A percentile compares a stretch with the other conserved stretches of the same genome.
These are phyloP conservation scores for Ctenoplectra terminalis DNA, from an alignment of 1,140 invertebrate species.

Conservation along the genomic window DNA sequence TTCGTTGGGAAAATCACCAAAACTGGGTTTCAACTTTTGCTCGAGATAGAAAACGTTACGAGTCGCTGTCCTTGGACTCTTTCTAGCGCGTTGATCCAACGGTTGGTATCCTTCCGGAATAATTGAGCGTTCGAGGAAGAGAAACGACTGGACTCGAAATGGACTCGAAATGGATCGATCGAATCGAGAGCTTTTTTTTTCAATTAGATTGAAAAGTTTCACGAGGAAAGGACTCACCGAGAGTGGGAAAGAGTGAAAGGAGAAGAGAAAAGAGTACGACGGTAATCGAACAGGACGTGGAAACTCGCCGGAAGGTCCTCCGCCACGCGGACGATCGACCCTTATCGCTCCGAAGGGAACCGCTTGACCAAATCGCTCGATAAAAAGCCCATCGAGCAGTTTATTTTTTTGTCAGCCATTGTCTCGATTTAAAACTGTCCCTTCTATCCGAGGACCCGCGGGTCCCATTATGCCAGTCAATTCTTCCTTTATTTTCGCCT, in stretches of 20 bases:
- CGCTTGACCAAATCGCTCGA: constrained; percentile 77
- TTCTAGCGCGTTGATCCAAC: not conserved
- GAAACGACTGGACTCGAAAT: constrained; percentile 1
- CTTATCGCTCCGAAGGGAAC: constrained; percentile 78
- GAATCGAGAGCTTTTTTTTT: constrained; percentile 49
- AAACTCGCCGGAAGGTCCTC: not conserved
- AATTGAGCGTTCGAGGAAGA: constrained; percentile 1
- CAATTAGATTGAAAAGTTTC: constrained; percentile 72
- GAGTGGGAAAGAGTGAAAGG: not conserved
- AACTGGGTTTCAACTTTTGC: not conserved
- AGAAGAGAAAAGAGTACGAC: not conserved
- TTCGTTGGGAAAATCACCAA: not conserved
- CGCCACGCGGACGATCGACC: constrained; percentile 60
- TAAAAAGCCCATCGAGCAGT: constrained; percentile 75
- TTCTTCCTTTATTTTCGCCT: constrained; percentile 55
- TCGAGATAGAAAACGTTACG: no score
- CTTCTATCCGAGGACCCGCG: constrained; percentile 47
- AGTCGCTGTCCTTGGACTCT: no score
- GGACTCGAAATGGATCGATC: not conserved
- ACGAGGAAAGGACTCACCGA: not conserved
- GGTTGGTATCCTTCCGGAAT: not conserved
- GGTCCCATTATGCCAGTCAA: constrained; percentile 62
- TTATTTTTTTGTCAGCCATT: constrained; percentile 63
- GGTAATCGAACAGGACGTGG: constrained; percentile 7
- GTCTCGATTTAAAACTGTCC: constrained; percentile 70